These are phyloP conservation scores for Nothoprocta perdicaria DNA, from an alignment of 2,113 vertebrate species.

Conservation along the genomic window DNA sequence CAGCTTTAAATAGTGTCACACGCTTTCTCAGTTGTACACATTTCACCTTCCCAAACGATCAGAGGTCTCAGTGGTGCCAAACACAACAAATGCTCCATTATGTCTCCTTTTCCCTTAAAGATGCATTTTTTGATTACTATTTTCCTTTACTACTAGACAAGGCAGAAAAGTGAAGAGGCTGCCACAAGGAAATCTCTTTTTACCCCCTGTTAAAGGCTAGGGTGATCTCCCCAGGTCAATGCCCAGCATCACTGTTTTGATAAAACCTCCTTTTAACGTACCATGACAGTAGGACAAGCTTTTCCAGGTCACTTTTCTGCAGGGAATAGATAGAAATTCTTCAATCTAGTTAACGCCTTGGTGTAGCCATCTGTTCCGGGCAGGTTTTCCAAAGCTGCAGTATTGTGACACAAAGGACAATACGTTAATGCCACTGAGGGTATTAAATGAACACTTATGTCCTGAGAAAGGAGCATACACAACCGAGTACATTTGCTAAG, in stretches of 20 bases:
- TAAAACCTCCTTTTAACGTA: background rate
- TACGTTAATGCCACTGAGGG: background rate
- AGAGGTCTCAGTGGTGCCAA: slow-evolving; percentile 59
- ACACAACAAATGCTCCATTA: slow-evolving; percentile 49
- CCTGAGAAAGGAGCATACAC: background rate
- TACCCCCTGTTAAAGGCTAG: slow-evolving; percentile 56
- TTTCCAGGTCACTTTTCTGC: background rate
- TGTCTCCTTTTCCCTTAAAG: slow-evolving; percentile 19
- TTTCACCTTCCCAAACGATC: background rate
- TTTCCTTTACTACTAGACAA: slow-evolving; percentile 36
- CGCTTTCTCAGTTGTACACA: background rate
- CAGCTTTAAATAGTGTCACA: background rate
- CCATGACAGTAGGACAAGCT: background rate
- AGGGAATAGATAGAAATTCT: background rate
- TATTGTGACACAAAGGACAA: background rate
- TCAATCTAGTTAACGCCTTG: background rate
- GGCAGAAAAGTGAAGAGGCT: slow-evolving; percentile 27
- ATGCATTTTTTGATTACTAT: background rate
- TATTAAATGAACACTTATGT: background rate
- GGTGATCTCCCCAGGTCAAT: slow-evolving; percentile 54
- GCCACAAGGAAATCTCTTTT: slow-evolving; percentile 49
- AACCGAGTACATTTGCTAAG: slow-evolving; percentile 47
- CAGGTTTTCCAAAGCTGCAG: background rate
- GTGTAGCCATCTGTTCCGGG: background rate
- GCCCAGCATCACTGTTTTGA: slow-evolving; percentile 6